Evolutionary conservation across 2,113 vertebrate species (phyloP), one percentile per base, ranked within the genome.

Genomic region (Hemichromis elongatus): DNA sequence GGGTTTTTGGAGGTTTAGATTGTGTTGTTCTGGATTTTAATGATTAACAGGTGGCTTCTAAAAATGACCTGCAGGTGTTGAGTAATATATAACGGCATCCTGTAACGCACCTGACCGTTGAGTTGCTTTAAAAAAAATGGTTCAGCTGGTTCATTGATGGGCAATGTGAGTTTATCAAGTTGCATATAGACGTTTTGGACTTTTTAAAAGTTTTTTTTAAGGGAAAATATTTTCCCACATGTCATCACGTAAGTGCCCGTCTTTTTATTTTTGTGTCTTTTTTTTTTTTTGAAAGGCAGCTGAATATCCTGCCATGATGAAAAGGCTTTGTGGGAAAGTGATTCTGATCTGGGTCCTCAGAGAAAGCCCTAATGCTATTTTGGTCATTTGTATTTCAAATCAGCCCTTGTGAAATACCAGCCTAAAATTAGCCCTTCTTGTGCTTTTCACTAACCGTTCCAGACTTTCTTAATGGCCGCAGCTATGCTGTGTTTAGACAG

Each of bases 351-450:
- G 80, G 89, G 89, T 92, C 93, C 94, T 95, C 90, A 87, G 95
- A 94, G 94, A 95, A 93, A 94, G 87, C 89, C 88, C 85, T 78
- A 73, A 90, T 87, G 84, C 87, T 91, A 93, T 94, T 94, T 93
- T 85, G 24, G 89, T 88, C 53, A 89, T 92, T 94, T 93, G 90
- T 92, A 87, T 90, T 91, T 84, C 26, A 92, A 95, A 93, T 93
- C 89, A 88, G 85, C 90, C 90, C 84, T 86, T 93, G 91, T 92
- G 91, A 95, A 95, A 94, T 92, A 89, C 82, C 90, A 90, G 85
- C 88, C 94, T 96, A 96, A 95, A 95, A 94, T 96, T 95, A 96
- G 92, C 89, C 81, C 81, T 81, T 54, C 79, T 93, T 80, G 77
- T 89, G 70, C 78, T 90, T 94, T 91, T 90, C 80, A 55, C 86